These are phyloP conservation scores for Bolinopsis microptera DNA, from an alignment of 37 sponge, comb jelly and placozoan species.

Conservation along the genomic window DNA sequence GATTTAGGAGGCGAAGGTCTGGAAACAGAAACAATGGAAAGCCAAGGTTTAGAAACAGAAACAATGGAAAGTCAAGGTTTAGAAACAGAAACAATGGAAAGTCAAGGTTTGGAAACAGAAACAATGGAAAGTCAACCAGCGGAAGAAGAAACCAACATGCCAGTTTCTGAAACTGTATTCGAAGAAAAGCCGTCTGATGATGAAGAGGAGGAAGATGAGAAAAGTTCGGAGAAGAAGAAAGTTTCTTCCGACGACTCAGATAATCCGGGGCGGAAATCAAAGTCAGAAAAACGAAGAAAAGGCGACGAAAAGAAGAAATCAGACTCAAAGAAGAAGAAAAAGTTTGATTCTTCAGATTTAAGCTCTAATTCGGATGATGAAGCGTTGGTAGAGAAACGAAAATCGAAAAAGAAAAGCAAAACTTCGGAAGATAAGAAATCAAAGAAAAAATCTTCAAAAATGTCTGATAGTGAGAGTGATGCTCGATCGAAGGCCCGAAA, in stretches of 20 bases:
- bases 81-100: background rate
- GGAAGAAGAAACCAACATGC: background rate
- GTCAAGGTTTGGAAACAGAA: background rate
- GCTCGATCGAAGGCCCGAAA: background rate
- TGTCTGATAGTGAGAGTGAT: background rate
- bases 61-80: background rate
- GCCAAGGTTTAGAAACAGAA: background rate
- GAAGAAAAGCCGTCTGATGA: background rate
- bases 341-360: background rate
- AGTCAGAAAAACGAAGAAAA: background rate
- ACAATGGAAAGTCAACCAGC: background rate
- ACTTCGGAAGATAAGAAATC: background rate
- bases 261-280: background rate
- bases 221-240: background rate
- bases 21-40: conserved; percentile 7
- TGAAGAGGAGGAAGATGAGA: background rate
- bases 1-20: background rate
- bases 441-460: background rate
- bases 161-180: background rate
- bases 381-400: background rate
- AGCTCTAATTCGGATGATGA: background rate
- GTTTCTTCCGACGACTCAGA: background rate
- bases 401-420: background rate
- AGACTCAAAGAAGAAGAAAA: background rate
- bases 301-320: background rate